phyloP scores from a whole-genome alignment of 2,797 vertebrate species.

The Lepilemur ruficaudatus region DNA sequence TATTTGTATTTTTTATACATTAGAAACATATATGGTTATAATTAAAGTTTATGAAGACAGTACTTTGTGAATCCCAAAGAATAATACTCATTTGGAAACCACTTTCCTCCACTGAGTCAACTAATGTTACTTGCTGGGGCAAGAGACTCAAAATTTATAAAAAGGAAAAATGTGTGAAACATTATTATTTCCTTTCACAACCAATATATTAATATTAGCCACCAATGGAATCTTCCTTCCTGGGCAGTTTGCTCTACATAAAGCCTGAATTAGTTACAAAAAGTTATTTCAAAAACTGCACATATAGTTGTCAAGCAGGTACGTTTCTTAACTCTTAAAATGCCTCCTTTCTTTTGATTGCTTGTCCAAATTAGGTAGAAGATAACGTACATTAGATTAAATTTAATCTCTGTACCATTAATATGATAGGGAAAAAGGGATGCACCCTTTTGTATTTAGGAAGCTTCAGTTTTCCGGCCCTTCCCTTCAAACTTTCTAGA shows the following conservation, averaged over 20 bases:
- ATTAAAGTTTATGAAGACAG: not conserved
- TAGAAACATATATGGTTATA: not conserved
- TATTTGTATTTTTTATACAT: not conserved
- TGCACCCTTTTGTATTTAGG: not conserved
- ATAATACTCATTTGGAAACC: not conserved
- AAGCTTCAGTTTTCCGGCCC: not conserved
- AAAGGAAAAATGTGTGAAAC: not conserved
- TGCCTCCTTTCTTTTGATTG: not conserved
- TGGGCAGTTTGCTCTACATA: not conserved
- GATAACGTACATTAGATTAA: not conserved
- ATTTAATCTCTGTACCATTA: not conserved
- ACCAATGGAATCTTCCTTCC: not conserved
- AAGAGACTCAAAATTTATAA: not conserved
- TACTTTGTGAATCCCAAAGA: not conserved
- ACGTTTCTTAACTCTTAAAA: not conserved
- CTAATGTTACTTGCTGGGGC: not conserved
- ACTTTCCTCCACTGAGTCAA: not conserved
- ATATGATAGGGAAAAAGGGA: not conserved
- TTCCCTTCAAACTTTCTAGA: not conserved
- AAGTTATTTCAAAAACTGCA: not conserved
- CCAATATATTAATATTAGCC: not conserved
- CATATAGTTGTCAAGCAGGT: not conserved
- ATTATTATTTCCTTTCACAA: not conserved
- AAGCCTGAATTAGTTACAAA: conserved; percentile 27
- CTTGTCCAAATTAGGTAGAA: not conserved